Evolutionary conservation across 2,113 vertebrate species (phyloP), one percentile per base, ranked within the genome.

Genomic region (Galemys pyrenaicus): DNA sequence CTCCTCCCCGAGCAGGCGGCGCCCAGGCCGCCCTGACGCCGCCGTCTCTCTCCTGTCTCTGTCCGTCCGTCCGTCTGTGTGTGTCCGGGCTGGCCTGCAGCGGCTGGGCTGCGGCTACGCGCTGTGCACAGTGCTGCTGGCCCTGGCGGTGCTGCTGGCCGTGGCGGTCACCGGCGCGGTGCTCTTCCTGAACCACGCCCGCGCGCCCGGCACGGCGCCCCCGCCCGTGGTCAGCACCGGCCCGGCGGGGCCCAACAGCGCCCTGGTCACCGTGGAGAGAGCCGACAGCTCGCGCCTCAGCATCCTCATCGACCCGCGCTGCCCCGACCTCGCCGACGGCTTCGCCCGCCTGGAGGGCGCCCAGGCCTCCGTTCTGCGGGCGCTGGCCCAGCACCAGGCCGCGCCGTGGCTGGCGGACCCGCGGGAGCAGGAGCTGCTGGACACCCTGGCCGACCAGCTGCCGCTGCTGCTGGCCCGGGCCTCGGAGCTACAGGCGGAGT

Each of bases 271-370:
- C 12, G 99, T 99, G 0, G 99, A 99, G 97, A 98, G 98, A 62
- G 99, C 99, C 0, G 99, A 99, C 84, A 99, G 99, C 96, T 99
- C 99, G 1, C 99, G 98, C 92, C 99, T 99, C 98, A 99, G 99
- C 98, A 99, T 99, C 98, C 99, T 99, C 98, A 99, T 99, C 2
- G 99, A 99, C 97, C 99, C 99, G n/a, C 99, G 99, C 98, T 99
- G 99, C 97, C 99, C 99, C 0, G 99, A 99, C 78, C 98, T 99
- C 1, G 97, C 98, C 1, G 98, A 98, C 46, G 97, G 99, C 97
- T 98, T 99, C 35, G 94, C 99, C 75, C 99, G 98, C 24, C 95
- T 99, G 97, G 99, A 99, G 95, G 99, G 98, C 0, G 98, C 99
- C 95, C 99, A 99, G 98, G 98, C 98, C 0, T 99, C 99, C 0